These are phyloP conservation scores for Eubucco bourcierii DNA, from an alignment of 2,113 vertebrate genomes.

Conservation along the genomic window DNA sequence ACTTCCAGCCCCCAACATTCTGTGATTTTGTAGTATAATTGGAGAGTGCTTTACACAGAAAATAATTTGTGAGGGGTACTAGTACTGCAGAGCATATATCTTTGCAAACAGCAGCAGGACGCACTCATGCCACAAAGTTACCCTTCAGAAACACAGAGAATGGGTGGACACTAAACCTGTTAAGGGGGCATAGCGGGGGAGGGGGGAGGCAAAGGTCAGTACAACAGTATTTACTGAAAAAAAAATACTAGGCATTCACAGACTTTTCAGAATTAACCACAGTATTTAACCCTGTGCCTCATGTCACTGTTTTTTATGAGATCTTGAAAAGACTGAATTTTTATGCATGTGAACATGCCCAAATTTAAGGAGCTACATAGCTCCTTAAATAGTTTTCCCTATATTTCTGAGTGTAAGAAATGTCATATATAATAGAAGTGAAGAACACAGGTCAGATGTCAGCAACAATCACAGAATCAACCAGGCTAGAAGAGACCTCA, in stretches of 20 bases:
- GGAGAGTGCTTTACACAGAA: slow-evolving; percentile 4
- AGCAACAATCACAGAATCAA: background rate
- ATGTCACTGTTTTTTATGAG: background rate
- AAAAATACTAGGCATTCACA: background rate
- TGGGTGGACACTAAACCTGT: background rate
- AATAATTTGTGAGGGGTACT: background rate
- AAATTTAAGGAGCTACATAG: background rate
- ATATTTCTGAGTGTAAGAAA: background rate
- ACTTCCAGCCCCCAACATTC: no score
- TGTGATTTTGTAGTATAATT: background rate
- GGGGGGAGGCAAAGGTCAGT: background rate
- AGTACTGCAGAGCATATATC: background rate
- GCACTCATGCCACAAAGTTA: background rate
- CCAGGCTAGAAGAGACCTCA: background rate
- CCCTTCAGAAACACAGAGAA: background rate
- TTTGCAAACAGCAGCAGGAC: background rate
- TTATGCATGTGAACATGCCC: background rate
- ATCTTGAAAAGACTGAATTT: background rate
- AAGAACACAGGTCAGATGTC: background rate
- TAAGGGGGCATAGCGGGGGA: background rate
- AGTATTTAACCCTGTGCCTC: background rate
- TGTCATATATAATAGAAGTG: background rate
- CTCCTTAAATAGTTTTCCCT: background rate
- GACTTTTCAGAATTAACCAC: background rate
- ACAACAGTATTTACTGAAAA: background rate